phyloP scores from a whole-genome alignment of 2,797 vertebrate species.

The Chaenodraco wilsoni region DNA sequence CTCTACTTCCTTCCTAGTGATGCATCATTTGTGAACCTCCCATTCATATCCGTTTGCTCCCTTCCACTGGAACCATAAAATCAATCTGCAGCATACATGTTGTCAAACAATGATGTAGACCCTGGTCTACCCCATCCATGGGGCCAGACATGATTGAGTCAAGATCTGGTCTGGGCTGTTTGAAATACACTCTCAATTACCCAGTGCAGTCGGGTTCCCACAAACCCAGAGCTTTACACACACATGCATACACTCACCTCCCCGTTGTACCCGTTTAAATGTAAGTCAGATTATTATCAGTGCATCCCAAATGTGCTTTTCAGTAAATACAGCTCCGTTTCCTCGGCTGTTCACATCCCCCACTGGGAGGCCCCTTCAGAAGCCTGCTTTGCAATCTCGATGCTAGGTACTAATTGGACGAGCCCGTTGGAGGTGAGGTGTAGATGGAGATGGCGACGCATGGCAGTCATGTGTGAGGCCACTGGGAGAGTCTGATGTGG shows the following conservation, averaged over 20 bases:
- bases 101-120: conserved; percentile 75
- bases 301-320: conserved; percentile 66
- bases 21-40: conserved; percentile 44
- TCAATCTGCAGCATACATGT: conserved; percentile 64
- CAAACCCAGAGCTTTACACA: conserved; percentile 46
- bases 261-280: conserved; percentile 73
- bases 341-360: conserved; percentile 60
- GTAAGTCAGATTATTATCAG: conserved; percentile 79
- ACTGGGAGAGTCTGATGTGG: conserved; percentile 67
- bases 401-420: conserved; percentile 68
- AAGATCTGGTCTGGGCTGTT: conserved; percentile 72
- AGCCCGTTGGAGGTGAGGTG: conserved; percentile 59
- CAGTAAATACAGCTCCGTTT: conserved; percentile 66
- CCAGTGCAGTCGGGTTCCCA: conserved; percentile 44
- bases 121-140: conserved; percentile 60
- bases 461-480: conserved; percentile 76
- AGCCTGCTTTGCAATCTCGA: conserved; percentile 61
- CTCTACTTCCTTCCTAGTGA: conserved; percentile 48
- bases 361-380: conserved; percentile 65
- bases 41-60: conserved; percentile 63
- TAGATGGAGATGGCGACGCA: conserved; percentile 58
- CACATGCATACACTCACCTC: conserved; percentile 59
- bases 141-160: conserved; percentile 73
- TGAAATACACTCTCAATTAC: conserved; percentile 79
- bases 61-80: conserved; percentile 63